Evolutionary conservation across 2,113 vertebrate species (phyloP).

Genomic region (Nyctibius bracteatus): DNA sequence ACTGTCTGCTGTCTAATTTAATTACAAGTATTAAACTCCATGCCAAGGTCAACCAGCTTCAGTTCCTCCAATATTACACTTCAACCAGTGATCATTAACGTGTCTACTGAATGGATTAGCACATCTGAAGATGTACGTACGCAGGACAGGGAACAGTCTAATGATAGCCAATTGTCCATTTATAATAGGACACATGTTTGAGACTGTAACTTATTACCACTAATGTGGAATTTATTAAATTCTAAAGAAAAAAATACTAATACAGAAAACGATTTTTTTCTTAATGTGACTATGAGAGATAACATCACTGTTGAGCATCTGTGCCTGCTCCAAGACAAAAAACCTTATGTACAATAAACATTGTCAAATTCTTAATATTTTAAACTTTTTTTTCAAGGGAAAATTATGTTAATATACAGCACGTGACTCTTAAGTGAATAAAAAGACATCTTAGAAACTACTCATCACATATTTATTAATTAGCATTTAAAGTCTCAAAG

Average conservation of each 20-base stretch:
- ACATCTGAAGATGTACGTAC: constrained; percentile 81
- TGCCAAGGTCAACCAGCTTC: constrained; percentile 78
- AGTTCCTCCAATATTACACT: constrained; percentile 80
- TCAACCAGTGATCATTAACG: constrained; percentile 82
- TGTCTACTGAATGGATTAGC: constrained; percentile 84
- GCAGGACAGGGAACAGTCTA: constrained; percentile 73
- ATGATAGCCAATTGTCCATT: constrained; percentile 78
- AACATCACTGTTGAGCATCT: background rate
- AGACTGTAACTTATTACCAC: constrained; percentile 73
- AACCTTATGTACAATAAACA: background rate
- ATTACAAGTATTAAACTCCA: constrained; percentile 83
- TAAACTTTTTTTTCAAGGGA: background rate
- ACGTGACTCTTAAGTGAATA: background rate
- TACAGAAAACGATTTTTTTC: constrained; percentile 67
- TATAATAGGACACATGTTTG: constrained; percentile 65
- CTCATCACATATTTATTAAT: background rate
- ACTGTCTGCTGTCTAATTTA: constrained; percentile 78
- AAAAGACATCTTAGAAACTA: background rate
- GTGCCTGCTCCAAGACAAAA: background rate
- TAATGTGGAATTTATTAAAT: constrained; percentile 84
- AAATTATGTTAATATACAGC: background rate
- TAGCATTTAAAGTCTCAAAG: background rate
- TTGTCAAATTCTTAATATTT: background rate
- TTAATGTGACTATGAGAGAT: constrained; percentile 34
- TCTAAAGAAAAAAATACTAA: constrained; percentile 80